These are phyloP conservation scores for Aricia agestis DNA, from an alignment of 1,140 invertebrate genomes.

Conservation along the genomic window DNA sequence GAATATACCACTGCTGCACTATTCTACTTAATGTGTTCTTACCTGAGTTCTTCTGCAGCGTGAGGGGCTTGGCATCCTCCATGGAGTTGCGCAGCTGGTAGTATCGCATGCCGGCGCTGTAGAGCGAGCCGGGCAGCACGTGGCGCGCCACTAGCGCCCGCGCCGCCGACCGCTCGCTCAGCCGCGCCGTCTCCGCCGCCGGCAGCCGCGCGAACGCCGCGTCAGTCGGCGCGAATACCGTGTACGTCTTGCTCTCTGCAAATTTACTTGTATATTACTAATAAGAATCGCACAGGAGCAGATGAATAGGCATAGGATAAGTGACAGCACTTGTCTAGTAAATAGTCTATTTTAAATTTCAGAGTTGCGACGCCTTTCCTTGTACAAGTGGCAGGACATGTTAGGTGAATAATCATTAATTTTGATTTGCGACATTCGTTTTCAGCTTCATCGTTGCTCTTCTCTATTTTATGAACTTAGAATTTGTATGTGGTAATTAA, in stretches of 20 bases:
- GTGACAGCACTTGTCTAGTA: too few species aligned
- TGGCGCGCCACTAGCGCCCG: slow-evolving; percentile 87
- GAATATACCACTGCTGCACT: too few species aligned
- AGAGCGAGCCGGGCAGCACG: slow-evolving; percentile 85
- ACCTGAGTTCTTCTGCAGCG: slow-evolving; percentile 87
- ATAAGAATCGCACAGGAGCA: too few species aligned
- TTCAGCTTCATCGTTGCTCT: too few species aligned
- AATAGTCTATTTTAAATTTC: too few species aligned
- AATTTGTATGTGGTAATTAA: too few species aligned
- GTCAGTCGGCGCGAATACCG: slow-evolving; percentile 90
- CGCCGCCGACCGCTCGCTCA: slow-evolving; percentile 80
- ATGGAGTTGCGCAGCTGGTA: slow-evolving; percentile 89
- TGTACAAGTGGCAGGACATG: too few species aligned
- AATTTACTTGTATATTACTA: neutral
- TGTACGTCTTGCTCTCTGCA: slow-evolving; percentile 87
- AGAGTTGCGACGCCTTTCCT: too few species aligned
- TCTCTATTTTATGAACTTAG: too few species aligned
- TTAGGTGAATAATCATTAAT: too few species aligned
- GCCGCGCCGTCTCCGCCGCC: slow-evolving; percentile 78
- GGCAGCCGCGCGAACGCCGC: slow-evolving; percentile 84
- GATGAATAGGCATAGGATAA: too few species aligned
- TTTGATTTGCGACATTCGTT: too few species aligned
- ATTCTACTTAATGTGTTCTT: slow-evolving; percentile 26
- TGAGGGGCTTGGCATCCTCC: slow-evolving; percentile 79
- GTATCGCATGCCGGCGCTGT: slow-evolving; percentile 89